These are phyloP conservation scores for Acromyrmex heyeri DNA, from an alignment of 1,140 invertebrate genomes.

Conservation along the genomic window DNA sequence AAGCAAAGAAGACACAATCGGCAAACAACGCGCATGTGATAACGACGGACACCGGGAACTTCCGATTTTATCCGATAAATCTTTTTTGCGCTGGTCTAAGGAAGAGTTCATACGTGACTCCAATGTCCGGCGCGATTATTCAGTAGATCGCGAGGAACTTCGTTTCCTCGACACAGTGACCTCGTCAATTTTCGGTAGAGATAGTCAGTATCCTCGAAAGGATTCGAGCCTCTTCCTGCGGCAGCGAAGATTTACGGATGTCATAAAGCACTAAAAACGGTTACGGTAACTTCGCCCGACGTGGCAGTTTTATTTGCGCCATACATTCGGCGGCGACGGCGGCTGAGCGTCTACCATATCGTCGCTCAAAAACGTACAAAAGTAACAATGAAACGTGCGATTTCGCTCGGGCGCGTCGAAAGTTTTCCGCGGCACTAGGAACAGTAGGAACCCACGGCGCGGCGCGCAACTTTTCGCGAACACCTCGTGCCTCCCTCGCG, in stretches of 20 bases:
- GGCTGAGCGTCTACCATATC: conserved; percentile 19
- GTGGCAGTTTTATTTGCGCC: conserved; percentile 80
- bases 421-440: conserved; percentile 43
- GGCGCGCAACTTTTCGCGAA: conserved; percentile 62
- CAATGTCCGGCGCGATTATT: conserved; percentile 37
- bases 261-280: conserved; percentile 81
- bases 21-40: background rate
- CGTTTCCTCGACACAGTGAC: conserved; percentile 71
- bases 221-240: conserved; percentile 61
- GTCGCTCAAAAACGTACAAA: conserved; percentile 76
- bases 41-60: conserved; percentile 1
- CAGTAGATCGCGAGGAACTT: conserved; percentile 1
- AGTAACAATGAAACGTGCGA: conserved; percentile 79
- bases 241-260: conserved; percentile 77
- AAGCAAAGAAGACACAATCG: background rate
- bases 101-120: conserved; percentile 15
- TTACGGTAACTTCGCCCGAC: conserved; percentile 77
- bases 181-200: conserved; percentile 65
- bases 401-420: conserved; percentile 57
- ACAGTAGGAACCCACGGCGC: conserved; percentile 19
- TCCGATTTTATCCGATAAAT: conserved; percentile 26
- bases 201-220: conserved; percentile 64
- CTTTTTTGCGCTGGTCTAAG: conserved; percentile 5
- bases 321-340: conserved; percentile 70
- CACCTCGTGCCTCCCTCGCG: conserved; percentile 24